A percentile compares a stretch with the other conserved stretches of the same genome.
phyloP scores from a whole-genome alignment of 2,797 vertebrate species.

The Acanthurus leucopareius region DNA sequence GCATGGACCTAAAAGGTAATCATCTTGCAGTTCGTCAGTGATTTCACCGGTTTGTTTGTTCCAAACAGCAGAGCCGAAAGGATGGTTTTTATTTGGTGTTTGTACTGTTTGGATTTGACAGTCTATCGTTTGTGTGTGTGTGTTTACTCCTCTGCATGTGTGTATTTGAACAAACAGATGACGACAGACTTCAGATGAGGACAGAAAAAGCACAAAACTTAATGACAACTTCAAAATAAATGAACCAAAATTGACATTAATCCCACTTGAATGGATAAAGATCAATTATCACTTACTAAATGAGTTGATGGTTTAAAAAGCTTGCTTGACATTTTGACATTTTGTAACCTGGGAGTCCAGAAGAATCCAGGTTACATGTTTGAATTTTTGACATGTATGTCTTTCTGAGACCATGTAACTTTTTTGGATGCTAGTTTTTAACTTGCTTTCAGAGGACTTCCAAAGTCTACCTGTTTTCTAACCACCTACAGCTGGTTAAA shows the following conservation, averaged over 20 bases:
- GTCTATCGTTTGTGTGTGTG: neutral
- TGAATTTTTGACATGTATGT: neutral
- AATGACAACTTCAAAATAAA: conserved; percentile 24
- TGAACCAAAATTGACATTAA: neutral
- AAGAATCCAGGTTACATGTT: neutral
- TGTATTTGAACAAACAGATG: conserved; percentile 21
- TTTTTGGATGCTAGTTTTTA: no score
- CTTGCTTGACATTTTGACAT: no score
- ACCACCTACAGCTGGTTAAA: neutral
- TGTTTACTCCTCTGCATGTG: conserved; percentile 3
- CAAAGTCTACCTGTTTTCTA: neutral
- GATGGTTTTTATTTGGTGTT: conserved; percentile 26
- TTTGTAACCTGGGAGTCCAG: neutral
- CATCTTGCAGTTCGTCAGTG: conserved; percentile 46
- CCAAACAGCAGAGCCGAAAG: conserved; percentile 25
- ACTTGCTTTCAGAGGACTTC: neutral
- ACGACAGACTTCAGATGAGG: conserved; percentile 34
- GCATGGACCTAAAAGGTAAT: conserved; percentile 32
- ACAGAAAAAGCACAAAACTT: conserved; percentile 13
- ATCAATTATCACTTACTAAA: conserved; percentile 19
- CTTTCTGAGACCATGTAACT: no score
- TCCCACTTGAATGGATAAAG: conserved; percentile 16
- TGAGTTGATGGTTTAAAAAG: neutral
- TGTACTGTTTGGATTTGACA: conserved; percentile 11
- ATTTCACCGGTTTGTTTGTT: conserved; percentile 31